phyloP scores from a whole-genome alignment of 2,113 vertebrate species.

The Spea multiplicata region DNA sequence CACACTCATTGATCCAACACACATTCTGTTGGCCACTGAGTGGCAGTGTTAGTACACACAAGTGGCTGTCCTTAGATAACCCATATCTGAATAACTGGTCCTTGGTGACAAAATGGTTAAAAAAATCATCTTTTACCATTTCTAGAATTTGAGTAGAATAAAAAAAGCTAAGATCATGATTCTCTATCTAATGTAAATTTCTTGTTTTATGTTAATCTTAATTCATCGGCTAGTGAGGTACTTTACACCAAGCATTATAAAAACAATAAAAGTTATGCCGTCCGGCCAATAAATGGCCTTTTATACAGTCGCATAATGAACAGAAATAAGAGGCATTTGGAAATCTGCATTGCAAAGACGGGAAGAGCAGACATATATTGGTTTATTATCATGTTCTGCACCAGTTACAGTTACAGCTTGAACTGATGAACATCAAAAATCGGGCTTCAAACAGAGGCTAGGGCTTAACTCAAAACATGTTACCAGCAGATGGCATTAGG shows the following conservation, averaged over 20 bases:
- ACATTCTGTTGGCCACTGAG: conserved; percentile 13
- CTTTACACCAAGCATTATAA: too few species aligned
- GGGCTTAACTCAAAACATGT: too few species aligned
- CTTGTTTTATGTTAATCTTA: too few species aligned
- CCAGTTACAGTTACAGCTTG: neutral
- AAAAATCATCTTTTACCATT: conserved; percentile 8
- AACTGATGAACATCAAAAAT: neutral
- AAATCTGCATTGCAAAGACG: neutral
- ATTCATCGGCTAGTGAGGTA: too few species aligned
- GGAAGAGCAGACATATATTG: neutral
- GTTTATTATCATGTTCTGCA: neutral
- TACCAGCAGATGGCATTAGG: too few species aligned
- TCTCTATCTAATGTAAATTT: too few species aligned
- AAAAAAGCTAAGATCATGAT: too few species aligned
- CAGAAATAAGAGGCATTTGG: neutral
- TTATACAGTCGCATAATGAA: neutral
- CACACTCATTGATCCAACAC: neutral
- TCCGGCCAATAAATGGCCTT: neutral
- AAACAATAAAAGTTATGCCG: neutral
- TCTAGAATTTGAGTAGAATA: too few species aligned
- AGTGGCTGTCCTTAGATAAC: conserved; percentile 33
- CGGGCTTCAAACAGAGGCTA: too few species aligned
- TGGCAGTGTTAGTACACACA: conserved; percentile 34
- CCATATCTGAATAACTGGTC: neutral
- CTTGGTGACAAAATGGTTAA: neutral